Evolutionary conservation across 2,888 invertebrate species (phyloP).

Genomic region (Ectemnius lituratus): DNA sequence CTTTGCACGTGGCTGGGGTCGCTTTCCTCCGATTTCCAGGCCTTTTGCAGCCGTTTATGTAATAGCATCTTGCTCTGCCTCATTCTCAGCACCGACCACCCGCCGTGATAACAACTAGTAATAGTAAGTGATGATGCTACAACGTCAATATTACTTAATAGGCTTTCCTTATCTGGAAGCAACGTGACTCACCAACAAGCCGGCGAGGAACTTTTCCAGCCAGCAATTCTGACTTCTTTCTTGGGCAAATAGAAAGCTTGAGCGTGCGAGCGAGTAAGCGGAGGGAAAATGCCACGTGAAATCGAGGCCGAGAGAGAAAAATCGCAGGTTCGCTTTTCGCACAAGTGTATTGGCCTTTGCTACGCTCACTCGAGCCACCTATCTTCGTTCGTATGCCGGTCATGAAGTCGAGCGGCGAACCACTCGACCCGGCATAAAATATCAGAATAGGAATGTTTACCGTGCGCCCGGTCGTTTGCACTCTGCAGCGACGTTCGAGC

Average conservation of each 20-base stretch:
- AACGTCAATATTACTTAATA: too few species aligned
- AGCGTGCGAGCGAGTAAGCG: background rate
- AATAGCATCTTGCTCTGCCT: too few species aligned
- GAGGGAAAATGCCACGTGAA: background rate
- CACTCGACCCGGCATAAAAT: constrained; percentile 44
- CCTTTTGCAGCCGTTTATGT: too few species aligned
- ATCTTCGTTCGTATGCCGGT: constrained; percentile 36
- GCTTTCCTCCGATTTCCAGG: constrained; percentile 27
- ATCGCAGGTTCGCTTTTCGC: background rate
- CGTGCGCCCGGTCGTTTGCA: constrained; percentile 19
- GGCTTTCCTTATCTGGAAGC: too few species aligned
- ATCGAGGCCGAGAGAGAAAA: background rate
- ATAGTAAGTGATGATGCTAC: too few species aligned
- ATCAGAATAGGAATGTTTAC: constrained; percentile 46
- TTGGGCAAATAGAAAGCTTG: too few species aligned
- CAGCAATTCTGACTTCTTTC: too few species aligned
- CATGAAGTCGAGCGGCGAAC: constrained; percentile 36
- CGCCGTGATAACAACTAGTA: too few species aligned
- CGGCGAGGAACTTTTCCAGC: too few species aligned
- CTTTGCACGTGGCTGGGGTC: constrained; percentile 35
- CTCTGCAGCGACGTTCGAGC: constrained; percentile 1
- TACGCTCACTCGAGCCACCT: constrained; percentile 5
- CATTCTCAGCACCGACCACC: too few species aligned
- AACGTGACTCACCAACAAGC: too few species aligned
- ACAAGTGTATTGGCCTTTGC: constrained; percentile 26